These are phyloP conservation scores for Agrotis ipsilon DNA, from an alignment of 2,888 invertebrate genomes.

Conservation along the genomic window DNA sequence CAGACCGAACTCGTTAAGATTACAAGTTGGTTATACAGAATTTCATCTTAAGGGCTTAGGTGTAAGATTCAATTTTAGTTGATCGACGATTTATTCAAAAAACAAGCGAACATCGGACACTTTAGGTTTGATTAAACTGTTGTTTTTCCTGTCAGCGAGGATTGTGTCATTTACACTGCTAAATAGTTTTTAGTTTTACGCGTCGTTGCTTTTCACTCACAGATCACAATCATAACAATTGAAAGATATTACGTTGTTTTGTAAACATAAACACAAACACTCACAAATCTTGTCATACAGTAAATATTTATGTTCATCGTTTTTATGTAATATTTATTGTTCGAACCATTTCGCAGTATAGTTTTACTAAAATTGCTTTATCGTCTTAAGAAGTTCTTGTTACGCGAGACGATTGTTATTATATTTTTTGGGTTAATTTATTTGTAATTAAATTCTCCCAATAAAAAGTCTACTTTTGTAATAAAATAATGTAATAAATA, in stretches of 20 bases:
- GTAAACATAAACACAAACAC: not conserved
- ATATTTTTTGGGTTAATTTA: too few relatives aligned
- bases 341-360: not conserved
- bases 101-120: slow-evolving; percentile 4
- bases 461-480: too few relatives aligned
- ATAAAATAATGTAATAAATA: not conserved
- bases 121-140: slow-evolving; percentile 21
- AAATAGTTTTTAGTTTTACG: slow-evolving; percentile 4
- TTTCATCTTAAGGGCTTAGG: not conserved
- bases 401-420: not conserved
- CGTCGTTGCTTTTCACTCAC: not conserved
- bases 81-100: not conserved
- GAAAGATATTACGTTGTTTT: not conserved
- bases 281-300: not conserved
- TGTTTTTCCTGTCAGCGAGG: slow-evolving; percentile 25
- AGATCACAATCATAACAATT: slow-evolving; percentile 9
- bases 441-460: too few relatives aligned
- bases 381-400: not conserved
- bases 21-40: not conserved
- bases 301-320: slow-evolving; percentile 1
- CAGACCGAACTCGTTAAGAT: too few relatives aligned
- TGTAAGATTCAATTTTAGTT: not conserved
- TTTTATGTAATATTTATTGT: not conserved
- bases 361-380: not conserved
- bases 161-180: not conserved